These are phyloP conservation scores for Elmis aenea DNA, from an alignment of 2,888 invertebrate species.

Conservation along the genomic window DNA sequence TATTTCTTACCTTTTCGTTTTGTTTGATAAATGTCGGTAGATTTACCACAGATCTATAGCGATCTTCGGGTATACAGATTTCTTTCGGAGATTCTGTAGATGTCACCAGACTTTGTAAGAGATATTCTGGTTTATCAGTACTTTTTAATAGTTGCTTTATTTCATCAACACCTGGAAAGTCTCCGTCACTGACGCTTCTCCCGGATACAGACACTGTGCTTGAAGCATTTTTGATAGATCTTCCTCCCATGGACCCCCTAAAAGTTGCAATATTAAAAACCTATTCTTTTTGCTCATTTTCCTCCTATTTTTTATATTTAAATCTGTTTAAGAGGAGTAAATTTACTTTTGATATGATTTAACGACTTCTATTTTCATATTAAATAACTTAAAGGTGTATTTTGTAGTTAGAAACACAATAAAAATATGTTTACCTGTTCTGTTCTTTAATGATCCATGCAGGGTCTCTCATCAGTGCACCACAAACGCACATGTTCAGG, in stretches of 20 bases:
- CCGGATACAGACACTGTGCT: constrained; percentile 51
- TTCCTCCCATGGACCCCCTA: constrained; percentile 42
- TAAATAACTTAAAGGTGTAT: too few species aligned
- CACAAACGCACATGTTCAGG: constrained; percentile 79
- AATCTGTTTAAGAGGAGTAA: too few species aligned
- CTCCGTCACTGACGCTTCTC: constrained; percentile 44
- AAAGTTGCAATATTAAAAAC: neutral
- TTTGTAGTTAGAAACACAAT: neutral
- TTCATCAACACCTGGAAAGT: constrained; percentile 61
- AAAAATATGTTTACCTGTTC: constrained; percentile 34
- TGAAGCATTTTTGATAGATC: constrained; percentile 52
- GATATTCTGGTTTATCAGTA: constrained; percentile 63
- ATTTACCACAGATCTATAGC: constrained; percentile 63
- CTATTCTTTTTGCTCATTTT: neutral
- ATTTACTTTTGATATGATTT: too few species aligned
- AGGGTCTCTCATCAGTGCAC: constrained; percentile 81
- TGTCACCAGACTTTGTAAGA: constrained; percentile 58
- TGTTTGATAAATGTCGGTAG: constrained; percentile 69
- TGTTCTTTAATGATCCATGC: constrained; percentile 68
- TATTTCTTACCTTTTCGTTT: constrained; percentile 57
- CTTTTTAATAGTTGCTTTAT: constrained; percentile 65
- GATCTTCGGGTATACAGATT: constrained; percentile 46
- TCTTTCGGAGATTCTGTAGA: constrained; percentile 52
- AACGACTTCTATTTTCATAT: too few species aligned
- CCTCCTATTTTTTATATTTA: too few species aligned